Evolutionary conservation across 2,797 vertebrate species (phyloP), one percentile per base, ranked within the genome.

Genomic region (Etheostoma perlongum): DNA sequence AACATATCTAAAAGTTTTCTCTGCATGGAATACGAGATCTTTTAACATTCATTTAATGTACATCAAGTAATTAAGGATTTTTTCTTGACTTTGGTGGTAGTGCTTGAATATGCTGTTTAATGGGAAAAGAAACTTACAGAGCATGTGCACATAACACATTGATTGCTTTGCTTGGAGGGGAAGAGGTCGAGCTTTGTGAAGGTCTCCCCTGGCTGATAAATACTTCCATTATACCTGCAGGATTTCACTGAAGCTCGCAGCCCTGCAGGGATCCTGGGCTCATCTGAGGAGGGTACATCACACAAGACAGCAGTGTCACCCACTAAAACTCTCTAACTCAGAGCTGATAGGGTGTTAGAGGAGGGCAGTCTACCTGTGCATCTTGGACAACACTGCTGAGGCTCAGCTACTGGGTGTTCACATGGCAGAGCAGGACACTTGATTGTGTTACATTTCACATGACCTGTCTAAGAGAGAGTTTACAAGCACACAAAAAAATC

Each of bases 81-180:
- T 11, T 16, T 46, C 27, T 25, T 18, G 6, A 13, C 13, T 55
- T 40, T 21, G 33, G 1, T 44, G 10, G 5, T 7, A 8, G 19
- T 16, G 5, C 19, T 52, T 15, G 5, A 42, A 19, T 27, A 10
- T 13, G 33, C 8, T 61, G 25, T 52, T 61, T 48, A 40, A 40
- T 40, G 68, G 13, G 1, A 33, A 54, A 52, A 25, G 40, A 3
- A 58, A 94, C 98, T 96, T 93, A 99, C 98, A 0, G 96, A 97
- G 80, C 98, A 99, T 67, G 96, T 97, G 94, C 98, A 99, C 94
- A 99, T 95, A 61, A 96, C 96, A 84, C 98, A 99, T 92, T 99
- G 98, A 89, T 97, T 97, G 36, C 95, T 93, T 79, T 95, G 96
- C 76, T 93, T 94, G 73, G 95, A 95, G 0, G 97, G 96, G 85